Evolutionary conservation across 2,888 invertebrate species (phyloP).

Genomic region (Antheraea yamamai): DNA sequence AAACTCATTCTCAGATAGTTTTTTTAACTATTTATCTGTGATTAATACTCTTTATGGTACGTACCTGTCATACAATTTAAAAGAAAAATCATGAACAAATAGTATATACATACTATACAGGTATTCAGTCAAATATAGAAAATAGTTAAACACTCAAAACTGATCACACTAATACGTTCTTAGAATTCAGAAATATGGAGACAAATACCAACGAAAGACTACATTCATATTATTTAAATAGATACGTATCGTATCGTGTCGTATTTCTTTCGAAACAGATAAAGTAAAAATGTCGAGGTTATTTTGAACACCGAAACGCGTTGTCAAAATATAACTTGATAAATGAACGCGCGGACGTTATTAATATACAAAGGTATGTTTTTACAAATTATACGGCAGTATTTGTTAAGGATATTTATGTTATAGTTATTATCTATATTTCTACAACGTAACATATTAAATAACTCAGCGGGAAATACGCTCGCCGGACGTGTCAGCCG

Average conservation of each 20-base stretch:
- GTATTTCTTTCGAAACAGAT: background rate
- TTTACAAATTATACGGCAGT: background rate
- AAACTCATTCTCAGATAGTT: no score
- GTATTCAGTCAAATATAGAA: no score
- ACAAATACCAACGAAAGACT: background rate
- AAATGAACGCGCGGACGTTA: background rate
- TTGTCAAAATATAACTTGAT: constrained; percentile 12
- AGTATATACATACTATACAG: no score
- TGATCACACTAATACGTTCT: background rate
- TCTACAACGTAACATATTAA: background rate
- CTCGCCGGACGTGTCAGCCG: background rate
- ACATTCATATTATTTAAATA: background rate
- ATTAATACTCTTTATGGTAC: no score
- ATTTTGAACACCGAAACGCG: background rate
- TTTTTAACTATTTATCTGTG: no score
- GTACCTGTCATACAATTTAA: no score
- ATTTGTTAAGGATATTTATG: background rate
- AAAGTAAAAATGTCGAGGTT: background rate
- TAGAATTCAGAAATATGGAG: background rate
- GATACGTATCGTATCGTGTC: background rate
- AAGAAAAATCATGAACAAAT: no score
- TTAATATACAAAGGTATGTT: background rate
- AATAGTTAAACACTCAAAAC: no score
- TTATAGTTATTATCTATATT: background rate
- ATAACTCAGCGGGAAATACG: background rate